These are phyloP conservation scores for Lethrus apterus DNA, from an alignment of 1,140 invertebrate species.

Conservation along the genomic window DNA sequence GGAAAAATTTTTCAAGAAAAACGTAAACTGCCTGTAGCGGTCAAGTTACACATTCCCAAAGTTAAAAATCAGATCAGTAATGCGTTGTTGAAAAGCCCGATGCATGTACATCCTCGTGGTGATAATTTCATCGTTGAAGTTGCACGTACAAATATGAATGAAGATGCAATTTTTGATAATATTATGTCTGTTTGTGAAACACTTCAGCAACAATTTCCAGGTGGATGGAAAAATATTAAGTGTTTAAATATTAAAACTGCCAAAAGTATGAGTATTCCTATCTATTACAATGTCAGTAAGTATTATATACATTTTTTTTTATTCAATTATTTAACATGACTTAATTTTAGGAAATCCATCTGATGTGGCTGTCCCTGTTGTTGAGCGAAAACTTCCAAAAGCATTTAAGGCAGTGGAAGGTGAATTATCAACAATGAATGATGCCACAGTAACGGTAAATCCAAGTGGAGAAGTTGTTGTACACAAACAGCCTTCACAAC, in stretches of 20 bases:
- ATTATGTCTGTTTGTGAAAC: slow-evolving; percentile 44
- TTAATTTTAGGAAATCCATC: slow-evolving; percentile 44
- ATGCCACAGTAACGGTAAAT: slow-evolving; percentile 44
- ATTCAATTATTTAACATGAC: slow-evolving; percentile 20
- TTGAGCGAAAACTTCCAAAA: slow-evolving; percentile 46
- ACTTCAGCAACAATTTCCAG: slow-evolving; percentile 51
- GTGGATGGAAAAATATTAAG: slow-evolving; percentile 56
- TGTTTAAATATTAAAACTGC: slow-evolving; percentile 48
- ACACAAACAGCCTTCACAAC: too few relatives aligned
- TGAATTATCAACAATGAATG: slow-evolving; percentile 49
- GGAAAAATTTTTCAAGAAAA: slow-evolving; percentile 55
- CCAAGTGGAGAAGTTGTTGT: slow-evolving; percentile 51
- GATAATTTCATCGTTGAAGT: slow-evolving; percentile 49
- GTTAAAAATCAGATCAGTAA: slow-evolving; percentile 51
- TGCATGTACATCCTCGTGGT: slow-evolving; percentile 50
- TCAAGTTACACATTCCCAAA: slow-evolving; percentile 43
- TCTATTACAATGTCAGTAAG: slow-evolving; percentile 57
- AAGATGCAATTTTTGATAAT: slow-evolving; percentile 50
- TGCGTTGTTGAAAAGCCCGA: slow-evolving; percentile 50
- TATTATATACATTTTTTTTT: slow-evolving; percentile 26
- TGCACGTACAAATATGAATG: slow-evolving; percentile 49
- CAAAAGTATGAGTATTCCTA: slow-evolving; percentile 42
- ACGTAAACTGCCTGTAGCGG: slow-evolving; percentile 54
- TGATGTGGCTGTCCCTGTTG: slow-evolving; percentile 34
- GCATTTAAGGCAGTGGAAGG: slow-evolving; percentile 45